These are phyloP conservation scores for Trachelus troglodyta DNA, from an alignment of 2,888 invertebrate species.

Conservation along the genomic window DNA sequence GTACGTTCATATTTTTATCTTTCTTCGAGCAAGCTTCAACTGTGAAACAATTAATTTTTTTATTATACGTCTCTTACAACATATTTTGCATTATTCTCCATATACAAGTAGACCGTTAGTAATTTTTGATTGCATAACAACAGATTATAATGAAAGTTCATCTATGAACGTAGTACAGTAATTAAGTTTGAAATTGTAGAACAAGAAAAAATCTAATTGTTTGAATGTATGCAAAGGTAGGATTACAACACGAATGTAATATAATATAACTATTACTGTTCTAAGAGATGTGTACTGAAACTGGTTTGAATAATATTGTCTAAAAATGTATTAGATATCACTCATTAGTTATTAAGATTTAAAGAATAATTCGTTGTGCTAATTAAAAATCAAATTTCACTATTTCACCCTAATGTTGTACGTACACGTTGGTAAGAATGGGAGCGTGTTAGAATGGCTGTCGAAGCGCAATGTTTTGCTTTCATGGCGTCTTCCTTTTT, in stretches of 20 bases:
- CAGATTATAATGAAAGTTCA: background rate
- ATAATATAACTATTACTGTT: no score
- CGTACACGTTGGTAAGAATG: background rate
- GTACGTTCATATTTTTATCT: background rate
- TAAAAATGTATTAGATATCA: background rate
- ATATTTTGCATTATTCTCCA: background rate
- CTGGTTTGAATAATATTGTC: background rate
- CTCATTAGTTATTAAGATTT: background rate
- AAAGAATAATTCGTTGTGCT: background rate
- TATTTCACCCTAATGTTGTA: background rate
- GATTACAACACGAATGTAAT: background rate
- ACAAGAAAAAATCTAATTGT: background rate
- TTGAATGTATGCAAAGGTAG: background rate
- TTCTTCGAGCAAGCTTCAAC: background rate
- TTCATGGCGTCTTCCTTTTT: background rate
- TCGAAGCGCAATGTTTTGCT: background rate
- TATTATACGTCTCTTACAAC: background rate
- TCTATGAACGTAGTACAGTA: background rate
- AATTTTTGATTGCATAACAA: background rate
- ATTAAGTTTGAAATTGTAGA: background rate
- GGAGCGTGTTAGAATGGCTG: background rate
- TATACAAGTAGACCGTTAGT: background rate
- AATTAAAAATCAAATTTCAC: background rate
- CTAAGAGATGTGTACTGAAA: no score
- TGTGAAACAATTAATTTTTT: background rate